Evolutionary conservation across 2,888 invertebrate genomes (phyloP).

Genomic region (Melanotus villosus): DNA sequence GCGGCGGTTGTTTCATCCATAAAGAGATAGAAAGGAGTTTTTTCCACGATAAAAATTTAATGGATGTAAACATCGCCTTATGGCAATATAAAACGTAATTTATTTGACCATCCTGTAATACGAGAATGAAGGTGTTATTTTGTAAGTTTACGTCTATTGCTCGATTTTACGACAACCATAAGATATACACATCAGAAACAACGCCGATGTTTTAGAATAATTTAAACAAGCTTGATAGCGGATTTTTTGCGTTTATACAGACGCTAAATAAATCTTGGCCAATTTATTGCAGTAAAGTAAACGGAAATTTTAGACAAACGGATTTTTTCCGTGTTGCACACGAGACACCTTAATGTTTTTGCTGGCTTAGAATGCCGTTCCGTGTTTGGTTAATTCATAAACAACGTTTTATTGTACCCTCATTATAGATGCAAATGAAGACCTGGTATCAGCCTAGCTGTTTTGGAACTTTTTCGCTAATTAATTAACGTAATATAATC

Average conservation of each 20-base stretch:
- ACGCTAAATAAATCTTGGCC: not conserved
- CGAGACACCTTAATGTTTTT: not conserved
- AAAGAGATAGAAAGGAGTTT: too few species aligned
- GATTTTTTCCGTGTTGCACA: too few species aligned
- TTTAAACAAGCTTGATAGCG: not conserved
- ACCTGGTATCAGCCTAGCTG: too few species aligned
- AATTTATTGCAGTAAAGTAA: not conserved
- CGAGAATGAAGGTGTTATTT: not conserved
- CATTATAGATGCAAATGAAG: too few species aligned
- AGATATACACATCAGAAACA: not conserved
- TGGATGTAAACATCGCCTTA: too few species aligned
- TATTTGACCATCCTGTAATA: not conserved
- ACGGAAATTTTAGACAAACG: not conserved
- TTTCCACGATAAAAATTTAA: too few species aligned
- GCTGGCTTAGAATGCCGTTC: not conserved
- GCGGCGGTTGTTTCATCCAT: not conserved
- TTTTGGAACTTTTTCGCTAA: too few species aligned
- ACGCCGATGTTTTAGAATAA: not conserved
- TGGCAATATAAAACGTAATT: too few species aligned
- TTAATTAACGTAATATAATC: too few species aligned
- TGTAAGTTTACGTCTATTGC: constrained; percentile 1
- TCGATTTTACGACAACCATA: not conserved
- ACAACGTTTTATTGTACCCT: not conserved
- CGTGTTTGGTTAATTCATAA: not conserved
- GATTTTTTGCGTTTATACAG: not conserved